Evolutionary conservation across 30 jellyfish, hydroid and myxozoan genomes (phyloP).

Genomic region (Pseudorhiza aurosa): DNA sequence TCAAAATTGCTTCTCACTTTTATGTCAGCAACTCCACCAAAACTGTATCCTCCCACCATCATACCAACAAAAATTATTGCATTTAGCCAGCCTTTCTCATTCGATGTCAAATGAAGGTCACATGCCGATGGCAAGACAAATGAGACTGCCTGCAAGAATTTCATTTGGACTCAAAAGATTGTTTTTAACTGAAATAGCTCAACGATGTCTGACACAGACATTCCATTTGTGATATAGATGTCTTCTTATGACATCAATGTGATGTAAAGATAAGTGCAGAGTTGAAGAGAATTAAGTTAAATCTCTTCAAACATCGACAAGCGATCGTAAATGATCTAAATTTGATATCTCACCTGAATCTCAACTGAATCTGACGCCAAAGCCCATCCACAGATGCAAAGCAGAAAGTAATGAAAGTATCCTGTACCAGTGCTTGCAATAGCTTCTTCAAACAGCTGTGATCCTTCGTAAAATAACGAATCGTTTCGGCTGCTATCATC

Average conservation of each 20-base stretch:
- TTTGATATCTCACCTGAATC: slow-evolving; percentile 75
- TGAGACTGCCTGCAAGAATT: slow-evolving; percentile 83
- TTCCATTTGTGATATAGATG: too few species aligned
- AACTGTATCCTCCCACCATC: slow-evolving; percentile 95
- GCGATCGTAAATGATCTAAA: too few species aligned
- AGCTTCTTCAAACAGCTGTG: slow-evolving; percentile 77
- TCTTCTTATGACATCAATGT: too few species aligned
- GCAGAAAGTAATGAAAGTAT: slow-evolving; percentile 50
- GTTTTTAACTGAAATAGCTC: too few species aligned
- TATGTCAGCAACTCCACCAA: slow-evolving; percentile 97
- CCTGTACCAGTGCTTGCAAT: slow-evolving; percentile 88
- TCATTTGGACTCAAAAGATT: too few species aligned
- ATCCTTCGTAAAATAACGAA: slow-evolving; percentile 42
- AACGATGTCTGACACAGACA: too few species aligned
- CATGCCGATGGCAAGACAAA: slow-evolving; percentile 97
- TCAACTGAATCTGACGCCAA: slow-evolving; percentile 94
- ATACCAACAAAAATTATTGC: slow-evolving; percentile 94
- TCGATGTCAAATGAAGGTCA: slow-evolving; percentile 80
- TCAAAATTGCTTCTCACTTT: slow-evolving; percentile 73
- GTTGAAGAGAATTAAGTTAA: too few species aligned
- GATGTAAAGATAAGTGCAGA: too few species aligned
- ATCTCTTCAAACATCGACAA: too few species aligned
- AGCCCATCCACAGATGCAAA: slow-evolving; percentile 98
- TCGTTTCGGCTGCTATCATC: not conserved
- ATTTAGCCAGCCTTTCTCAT: slow-evolving; percentile 93